Evolutionary conservation across 2,888 invertebrate genomes (phyloP).

Genomic region (Pachymerium ferrugineum): DNA sequence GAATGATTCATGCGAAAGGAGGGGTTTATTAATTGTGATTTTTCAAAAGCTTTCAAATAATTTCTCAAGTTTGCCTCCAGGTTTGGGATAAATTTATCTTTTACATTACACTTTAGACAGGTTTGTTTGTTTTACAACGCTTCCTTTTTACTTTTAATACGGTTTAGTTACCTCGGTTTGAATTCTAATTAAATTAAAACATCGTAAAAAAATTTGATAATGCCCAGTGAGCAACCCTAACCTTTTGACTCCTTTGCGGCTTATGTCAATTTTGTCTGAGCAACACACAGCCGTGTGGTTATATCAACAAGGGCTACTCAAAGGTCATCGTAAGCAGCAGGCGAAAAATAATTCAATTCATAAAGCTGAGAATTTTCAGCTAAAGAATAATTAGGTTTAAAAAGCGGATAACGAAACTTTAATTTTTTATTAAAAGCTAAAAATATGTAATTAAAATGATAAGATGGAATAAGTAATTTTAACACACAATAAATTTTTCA

Average conservation of each 20-base stretch:
- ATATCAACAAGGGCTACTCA: slow-evolving; percentile 14
- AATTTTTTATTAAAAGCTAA: neutral
- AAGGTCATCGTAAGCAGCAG: slow-evolving; percentile 6
- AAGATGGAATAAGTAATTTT: no score
- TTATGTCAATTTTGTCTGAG: slow-evolving; percentile 6
- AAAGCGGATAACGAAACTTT: no score
- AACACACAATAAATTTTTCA: no score
- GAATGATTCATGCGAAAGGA: neutral
- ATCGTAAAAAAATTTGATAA: slow-evolving; percentile 8
- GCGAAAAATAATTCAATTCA: slow-evolving; percentile 19
- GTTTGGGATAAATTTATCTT: no score
- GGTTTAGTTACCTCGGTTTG: neutral
- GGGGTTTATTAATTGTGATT: neutral
- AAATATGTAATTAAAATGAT: neutral
- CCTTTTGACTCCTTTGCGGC: neutral
- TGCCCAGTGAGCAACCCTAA: neutral
- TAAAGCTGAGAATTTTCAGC: neutral
- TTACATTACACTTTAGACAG: no score
- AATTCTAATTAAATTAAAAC: slow-evolving; percentile 14
- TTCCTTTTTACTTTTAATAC: no score
- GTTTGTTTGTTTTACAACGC: neutral
- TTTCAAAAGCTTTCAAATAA: no score
- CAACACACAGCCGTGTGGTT: neutral
- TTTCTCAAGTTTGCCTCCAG: no score
- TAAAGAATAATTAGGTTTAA: slow-evolving; percentile 1